Evolutionary conservation across 1,140 invertebrate species (phyloP).

Genomic region (Colletes gigas): DNA sequence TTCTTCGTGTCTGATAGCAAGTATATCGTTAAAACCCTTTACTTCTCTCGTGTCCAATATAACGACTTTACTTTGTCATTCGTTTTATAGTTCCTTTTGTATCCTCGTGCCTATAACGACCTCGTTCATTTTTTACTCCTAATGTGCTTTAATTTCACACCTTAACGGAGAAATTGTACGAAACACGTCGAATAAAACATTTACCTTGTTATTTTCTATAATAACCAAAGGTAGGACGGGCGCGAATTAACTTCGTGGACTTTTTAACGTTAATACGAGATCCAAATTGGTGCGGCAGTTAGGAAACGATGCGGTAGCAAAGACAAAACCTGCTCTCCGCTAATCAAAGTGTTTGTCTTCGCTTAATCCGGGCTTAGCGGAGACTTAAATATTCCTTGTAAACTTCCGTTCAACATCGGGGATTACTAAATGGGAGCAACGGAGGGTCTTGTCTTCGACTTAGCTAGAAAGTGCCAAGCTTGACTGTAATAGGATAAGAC

Average conservation of each 20-base stretch:
- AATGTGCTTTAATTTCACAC: too few species aligned
- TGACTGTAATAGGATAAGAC: constrained; percentile 69
- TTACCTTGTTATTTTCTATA: too few species aligned
- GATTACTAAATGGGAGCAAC: constrained; percentile 76
- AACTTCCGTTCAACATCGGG: constrained; percentile 73
- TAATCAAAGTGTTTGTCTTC: constrained; percentile 77
- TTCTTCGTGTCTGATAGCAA: background rate
- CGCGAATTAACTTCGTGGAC: background rate
- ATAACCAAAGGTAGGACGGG: too few species aligned
- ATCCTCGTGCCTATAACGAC: background rate
- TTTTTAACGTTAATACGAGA: constrained; percentile 50
- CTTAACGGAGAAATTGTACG: background rate
- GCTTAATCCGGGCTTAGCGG: constrained; percentile 77
- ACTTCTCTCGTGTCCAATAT: background rate
- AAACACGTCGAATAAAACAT: too few species aligned
- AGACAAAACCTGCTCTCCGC: constrained; percentile 74
- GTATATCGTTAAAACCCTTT: background rate
- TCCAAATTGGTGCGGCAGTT: constrained; percentile 54
- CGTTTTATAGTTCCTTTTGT: background rate
- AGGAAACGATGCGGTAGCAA: constrained; percentile 53
- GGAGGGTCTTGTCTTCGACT: constrained; percentile 69
- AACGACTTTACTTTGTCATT: background rate
- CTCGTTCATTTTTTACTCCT: background rate
- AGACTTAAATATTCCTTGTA: constrained; percentile 80
- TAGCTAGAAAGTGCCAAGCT: constrained; percentile 67